Evolutionary conservation across 2,113 vertebrate genomes (phyloP), one percentile per base, ranked within the genome.

Genomic region (Sclerurus mexicanus): DNA sequence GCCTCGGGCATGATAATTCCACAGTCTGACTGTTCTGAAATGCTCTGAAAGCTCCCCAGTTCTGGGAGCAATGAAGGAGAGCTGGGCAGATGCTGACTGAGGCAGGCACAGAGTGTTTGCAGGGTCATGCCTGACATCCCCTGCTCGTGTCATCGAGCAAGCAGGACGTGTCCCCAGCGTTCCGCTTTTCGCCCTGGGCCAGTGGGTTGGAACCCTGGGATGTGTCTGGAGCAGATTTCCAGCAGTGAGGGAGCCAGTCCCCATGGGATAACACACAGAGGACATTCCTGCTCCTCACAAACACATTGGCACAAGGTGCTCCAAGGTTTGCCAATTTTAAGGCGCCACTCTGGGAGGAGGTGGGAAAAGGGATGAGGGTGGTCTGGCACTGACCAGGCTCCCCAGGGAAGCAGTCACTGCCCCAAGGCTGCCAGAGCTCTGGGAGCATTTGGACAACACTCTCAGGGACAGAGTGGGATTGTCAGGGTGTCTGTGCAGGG

Each of bases 121-220:
- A 72, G 81, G 80, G 87, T 84, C 79, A 92, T 0, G 47, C 89
- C 71, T 46, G 58, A 86, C 47, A 3, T 69, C 46, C 55, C 60
- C 50, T 77, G 77, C 49, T 68, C 0, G 0, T 60, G 90, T 64
- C 80, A 93, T 39, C 58, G 27, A 80, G 64, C 58, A 33, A 85
- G 68, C 50, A 44, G 49, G 49, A 93, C 4, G 0, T 6, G 28
- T 31, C 33, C 71, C 46, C 63, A 1, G 1, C 0, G 1, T 47
- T 68, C 62, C 1, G 0, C 47, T 59, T 52, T 87, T 63, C 13
- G 2, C 18, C 64, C 69, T 1, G 0, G 33, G 44, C 62, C 40
- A 40, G 25, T 5, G 5, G 33, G 12, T 0, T 64, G 87, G 76
- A 68, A 89, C 49, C 28, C 20, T 2, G 1, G 33, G 1, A 59